phyloP scores from a whole-genome alignment of 1,140 invertebrate species.

The Ostrea edulis region DNA sequence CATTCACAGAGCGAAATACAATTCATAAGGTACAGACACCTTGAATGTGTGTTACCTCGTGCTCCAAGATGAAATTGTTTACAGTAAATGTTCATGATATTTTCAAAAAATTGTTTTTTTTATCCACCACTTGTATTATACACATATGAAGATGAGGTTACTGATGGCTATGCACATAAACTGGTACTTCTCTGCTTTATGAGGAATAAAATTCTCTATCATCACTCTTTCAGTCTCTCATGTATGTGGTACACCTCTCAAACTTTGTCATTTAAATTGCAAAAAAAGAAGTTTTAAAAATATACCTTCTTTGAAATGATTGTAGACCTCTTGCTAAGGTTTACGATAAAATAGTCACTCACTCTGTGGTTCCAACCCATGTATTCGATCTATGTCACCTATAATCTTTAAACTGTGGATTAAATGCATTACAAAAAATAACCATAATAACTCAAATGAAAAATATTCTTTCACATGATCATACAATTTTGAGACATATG shows the following conservation, averaged over 20 bases:
- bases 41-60: background rate
- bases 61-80: background rate
- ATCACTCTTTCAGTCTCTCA: background rate
- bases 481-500: conserved; percentile 37
- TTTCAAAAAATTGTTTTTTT: background rate
- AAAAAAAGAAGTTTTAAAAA: conserved; percentile 19
- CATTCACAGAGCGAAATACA: background rate
- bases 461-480: conserved; percentile 10
- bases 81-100: background rate
- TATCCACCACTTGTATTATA: background rate
- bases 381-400: conserved; percentile 20
- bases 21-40: background rate
- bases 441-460: conserved; percentile 18
- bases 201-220: conserved; percentile 27
- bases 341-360: conserved; percentile 19
- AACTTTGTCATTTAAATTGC: conserved; percentile 19
- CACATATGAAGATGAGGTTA: background rate
- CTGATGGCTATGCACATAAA: background rate
- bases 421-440: conserved; percentile 36
- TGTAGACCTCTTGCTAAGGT: conserved; percentile 27
- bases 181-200: background rate
- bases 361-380: background rate
- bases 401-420: conserved; percentile 33
- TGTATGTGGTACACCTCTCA: conserved; percentile 8
- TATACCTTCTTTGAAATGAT: conserved; percentile 37